Base-by-base conservation (phyloP, 1,140 invertebrate genomes). In the Brachionus koreanus region DNA sequence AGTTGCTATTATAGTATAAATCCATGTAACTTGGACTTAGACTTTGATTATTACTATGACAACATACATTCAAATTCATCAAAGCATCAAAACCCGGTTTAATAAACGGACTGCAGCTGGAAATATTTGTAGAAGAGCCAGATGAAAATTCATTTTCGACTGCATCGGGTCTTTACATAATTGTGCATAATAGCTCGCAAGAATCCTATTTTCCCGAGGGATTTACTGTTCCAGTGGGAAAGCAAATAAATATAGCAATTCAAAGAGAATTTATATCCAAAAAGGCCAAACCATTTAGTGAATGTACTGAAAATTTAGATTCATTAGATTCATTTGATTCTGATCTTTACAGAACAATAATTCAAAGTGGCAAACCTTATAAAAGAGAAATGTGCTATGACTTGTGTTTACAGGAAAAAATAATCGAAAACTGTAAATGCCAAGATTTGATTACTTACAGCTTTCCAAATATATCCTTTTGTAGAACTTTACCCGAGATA, bases 381-480 rank as follows among this genome's bases (percentile, higher is more conserved):
- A 29, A 49, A 61, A 57, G 61, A 65, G 35, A 57, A 33, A 29
- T 33, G n/a, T 79, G 76, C n/a, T 79, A 33, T 61, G 76, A 79
- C 29, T 61, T 79, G 37, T 79, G 76, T 25, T 37, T 33, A 61
- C 76, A 79, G 7, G 76, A 79, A 65, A 57, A 33, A 61, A 12
- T 33, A 3, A 39, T 79, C 16, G 16, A 35, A 29, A 79, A 61
- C 19, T 79, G 76, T 65, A 23, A 37, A 29, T 79, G 76, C 13
- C 76, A 79, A 49, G 69, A 74, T 74, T 16, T 23, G 39, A 29
- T 35, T 10, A n/a, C 39, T 2, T 74, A 25, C 12, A 33, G 25
- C 12, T 74, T 74, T 19, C 19, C 39, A 25, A 46, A 74, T 46
- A 33, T 46, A 5, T 25, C 69, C 19, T 19, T 46, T 49, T 79